A percentile compares a stretch with the other conserved stretches of the same genome.
Evolutionary conservation across 2,797 vertebrate species (phyloP).

Genomic region (Sebastes trivittatus): DNA sequence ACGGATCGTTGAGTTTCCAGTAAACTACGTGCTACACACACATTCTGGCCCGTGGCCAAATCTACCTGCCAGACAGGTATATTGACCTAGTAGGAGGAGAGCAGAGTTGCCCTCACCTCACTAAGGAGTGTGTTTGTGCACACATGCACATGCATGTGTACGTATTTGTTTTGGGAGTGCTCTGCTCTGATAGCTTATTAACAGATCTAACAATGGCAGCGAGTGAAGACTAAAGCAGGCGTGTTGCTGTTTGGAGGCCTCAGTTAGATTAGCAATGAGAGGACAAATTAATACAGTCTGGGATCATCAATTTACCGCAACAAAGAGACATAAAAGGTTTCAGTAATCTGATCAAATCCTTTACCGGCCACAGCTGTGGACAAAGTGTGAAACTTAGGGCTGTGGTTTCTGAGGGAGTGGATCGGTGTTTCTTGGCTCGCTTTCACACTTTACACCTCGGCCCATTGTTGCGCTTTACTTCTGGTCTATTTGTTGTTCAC

Average conservation of each 20-base stretch:
- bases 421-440: background rate
- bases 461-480: background rate
- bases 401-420: background rate
- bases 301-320: background rate
- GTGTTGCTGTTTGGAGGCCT: background rate
- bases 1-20: constrained; percentile 57
- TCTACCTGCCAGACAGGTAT: constrained; percentile 69
- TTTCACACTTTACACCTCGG: background rate
- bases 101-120: background rate
- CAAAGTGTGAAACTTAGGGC: background rate
- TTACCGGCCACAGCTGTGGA: background rate
- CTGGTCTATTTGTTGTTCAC: background rate
- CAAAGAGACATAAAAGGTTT: background rate
- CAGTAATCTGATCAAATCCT: background rate
- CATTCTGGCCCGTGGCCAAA: constrained; percentile 51
- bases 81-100: constrained; percentile 58
- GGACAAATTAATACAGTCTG: background rate
- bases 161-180: background rate
- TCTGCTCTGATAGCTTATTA: constrained; percentile 4
- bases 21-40: constrained; percentile 67
- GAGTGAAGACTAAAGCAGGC: background rate
- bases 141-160: background rate
- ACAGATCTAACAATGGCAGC: background rate
- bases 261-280: background rate
- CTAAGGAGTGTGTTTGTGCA: background rate